These are phyloP conservation scores for Hyperoodon ampullatus DNA, from an alignment of 2,113 vertebrate genomes.

Conservation along the genomic window DNA sequence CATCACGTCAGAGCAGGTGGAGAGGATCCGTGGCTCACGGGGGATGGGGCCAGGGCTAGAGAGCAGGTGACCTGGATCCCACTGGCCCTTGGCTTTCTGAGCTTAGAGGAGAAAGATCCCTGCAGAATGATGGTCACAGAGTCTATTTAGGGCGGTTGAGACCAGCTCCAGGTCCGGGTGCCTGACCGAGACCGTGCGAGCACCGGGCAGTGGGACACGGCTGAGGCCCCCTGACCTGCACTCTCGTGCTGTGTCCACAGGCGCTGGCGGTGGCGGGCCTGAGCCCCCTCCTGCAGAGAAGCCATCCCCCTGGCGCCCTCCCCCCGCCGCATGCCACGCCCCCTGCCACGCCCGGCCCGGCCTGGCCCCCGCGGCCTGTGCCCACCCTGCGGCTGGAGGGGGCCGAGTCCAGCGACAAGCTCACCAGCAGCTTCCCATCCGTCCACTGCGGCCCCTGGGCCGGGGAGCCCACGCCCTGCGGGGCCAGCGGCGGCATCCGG, in stretches of 20 bases:
- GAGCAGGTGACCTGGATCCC: neutral
- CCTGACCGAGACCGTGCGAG: too few species aligned
- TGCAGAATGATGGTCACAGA: neutral
- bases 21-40: rapidly evolving
- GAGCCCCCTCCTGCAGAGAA: constrained; percentile 95
- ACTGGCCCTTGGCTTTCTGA: neutral
- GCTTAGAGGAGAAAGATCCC: neutral
- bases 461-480: constrained; percentile 85
- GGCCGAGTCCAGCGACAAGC: constrained; percentile 92
- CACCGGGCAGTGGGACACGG: neutral
- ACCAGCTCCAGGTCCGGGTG: neutral
- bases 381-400: constrained; percentile 91
- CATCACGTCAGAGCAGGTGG: neutral
- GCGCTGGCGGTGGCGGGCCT: constrained; percentile 94
- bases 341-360: constrained; percentile 89
- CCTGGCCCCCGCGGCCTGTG: constrained; percentile 86
- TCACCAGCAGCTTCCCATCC: constrained; percentile 97
- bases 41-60: too few species aligned
- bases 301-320: constrained; percentile 93
- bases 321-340: constrained; percentile 91
- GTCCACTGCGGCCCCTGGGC: constrained; percentile 92
- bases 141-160: neutral
- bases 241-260: constrained; percentile 80
- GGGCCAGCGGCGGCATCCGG: constrained; percentile 81
- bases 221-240: neutral